Evolutionary conservation across 2,888 invertebrate species (phyloP).

Genomic region (Ashinkailepas kermadecensis): DNA sequence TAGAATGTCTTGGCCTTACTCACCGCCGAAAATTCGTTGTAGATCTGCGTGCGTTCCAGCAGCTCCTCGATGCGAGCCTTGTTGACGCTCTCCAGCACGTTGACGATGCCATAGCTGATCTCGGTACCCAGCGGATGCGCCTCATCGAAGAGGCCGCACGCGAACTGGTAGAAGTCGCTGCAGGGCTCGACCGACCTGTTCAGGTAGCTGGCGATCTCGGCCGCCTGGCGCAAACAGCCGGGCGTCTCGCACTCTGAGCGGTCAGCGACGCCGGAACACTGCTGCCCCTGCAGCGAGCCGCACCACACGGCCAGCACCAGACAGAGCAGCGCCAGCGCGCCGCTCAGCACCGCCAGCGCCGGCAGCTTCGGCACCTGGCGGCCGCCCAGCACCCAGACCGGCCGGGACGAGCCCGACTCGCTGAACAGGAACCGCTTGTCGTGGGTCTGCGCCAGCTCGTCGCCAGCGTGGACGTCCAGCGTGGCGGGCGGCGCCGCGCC

Average conservation of each 20-base stretch:
- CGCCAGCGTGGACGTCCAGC: neutral
- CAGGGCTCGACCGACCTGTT: neutral
- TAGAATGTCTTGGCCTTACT: conserved; percentile 1
- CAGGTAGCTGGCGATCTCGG: neutral
- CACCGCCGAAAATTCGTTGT: neutral
- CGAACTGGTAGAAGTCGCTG: conserved; percentile 35
- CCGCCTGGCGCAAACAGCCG: conserved; percentile 15
- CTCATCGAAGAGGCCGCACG: conserved; percentile 32
- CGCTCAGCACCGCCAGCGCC: neutral
- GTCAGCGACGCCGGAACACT: neutral
- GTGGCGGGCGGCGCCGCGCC: neutral
- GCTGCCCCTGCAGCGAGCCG: neutral
- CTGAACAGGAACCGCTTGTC: conserved; percentile 17
- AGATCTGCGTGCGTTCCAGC: neutral
- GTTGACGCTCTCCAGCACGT: conserved; percentile 62
- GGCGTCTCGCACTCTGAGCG: neutral
- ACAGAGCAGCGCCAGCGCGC: neutral
- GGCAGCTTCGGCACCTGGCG: neutral
- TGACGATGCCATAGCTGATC: neutral
- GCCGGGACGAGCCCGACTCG: no score
- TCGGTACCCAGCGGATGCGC: conserved; percentile 58
- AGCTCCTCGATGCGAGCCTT: conserved; percentile 69
- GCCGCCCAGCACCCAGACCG: neutral
- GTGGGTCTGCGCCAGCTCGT: neutral
- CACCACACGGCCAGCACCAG: conserved; percentile 8